These are phyloP conservation scores for Pseudochirops corinnae DNA, from an alignment of 2,797 vertebrate genomes.

Conservation along the genomic window DNA sequence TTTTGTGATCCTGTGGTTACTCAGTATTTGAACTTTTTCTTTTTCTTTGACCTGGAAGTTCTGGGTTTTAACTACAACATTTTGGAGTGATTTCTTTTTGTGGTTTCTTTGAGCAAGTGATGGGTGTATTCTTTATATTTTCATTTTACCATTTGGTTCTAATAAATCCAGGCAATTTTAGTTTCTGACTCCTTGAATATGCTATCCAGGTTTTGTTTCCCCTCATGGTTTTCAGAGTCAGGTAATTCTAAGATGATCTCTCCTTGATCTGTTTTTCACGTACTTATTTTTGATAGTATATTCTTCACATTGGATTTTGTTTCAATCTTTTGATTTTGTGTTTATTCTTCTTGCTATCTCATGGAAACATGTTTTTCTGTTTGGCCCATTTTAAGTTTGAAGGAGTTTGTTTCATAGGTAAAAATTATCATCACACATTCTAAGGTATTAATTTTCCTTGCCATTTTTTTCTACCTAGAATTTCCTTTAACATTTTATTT, in stretches of 20 bases:
- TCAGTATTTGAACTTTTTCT: background rate
- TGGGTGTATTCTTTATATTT: background rate
- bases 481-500: background rate
- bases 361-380: background rate
- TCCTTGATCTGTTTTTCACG: background rate
- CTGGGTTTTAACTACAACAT: background rate
- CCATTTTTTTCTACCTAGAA: background rate
- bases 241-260: background rate
- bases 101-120: background rate
- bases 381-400: background rate
- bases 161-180: background rate
- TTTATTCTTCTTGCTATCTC: background rate
- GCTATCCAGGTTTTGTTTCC: background rate
- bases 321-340: background rate
- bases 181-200: background rate
- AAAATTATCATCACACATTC: background rate
- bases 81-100: background rate
- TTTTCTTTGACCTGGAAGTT: background rate
- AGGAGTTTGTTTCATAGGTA: background rate
- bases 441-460: background rate
- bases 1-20: background rate
- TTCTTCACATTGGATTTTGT: background rate
- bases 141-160: background rate
- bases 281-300: background rate
- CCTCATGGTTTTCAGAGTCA: background rate